A percentile compares a stretch with the other conserved stretches of the same genome.
These are phyloP conservation scores for Eonycteris spelaea DNA, from an alignment of 2,113 vertebrate species.

Conservation along the genomic window DNA sequence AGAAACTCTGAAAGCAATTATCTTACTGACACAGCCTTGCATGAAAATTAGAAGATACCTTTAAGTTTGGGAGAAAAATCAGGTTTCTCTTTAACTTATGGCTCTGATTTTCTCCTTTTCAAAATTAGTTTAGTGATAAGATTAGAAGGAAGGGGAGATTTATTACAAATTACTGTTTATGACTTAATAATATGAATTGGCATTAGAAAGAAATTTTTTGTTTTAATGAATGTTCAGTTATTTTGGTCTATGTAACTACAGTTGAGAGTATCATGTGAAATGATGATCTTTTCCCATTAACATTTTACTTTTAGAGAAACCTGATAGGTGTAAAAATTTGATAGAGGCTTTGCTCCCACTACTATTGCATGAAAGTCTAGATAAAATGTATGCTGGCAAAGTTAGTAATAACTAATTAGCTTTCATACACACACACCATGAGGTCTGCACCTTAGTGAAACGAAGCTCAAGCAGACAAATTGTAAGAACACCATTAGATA, in stretches of 20 bases:
- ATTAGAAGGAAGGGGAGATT: slow-evolving; percentile 32
- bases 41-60: slow-evolving; percentile 57
- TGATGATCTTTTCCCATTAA: slow-evolving; percentile 22
- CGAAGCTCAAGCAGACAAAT: neutral
- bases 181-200: slow-evolving; percentile 40
- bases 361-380: neutral
- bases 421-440: neutral
- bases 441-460: neutral
- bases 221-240: neutral
- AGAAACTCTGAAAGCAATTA: neutral
- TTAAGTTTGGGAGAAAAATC: slow-evolving; percentile 1
- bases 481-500: neutral
- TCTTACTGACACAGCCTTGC: slow-evolving; percentile 48
- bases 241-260: neutral
- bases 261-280: slow-evolving; percentile 32
- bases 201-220: neutral
- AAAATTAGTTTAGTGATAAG: slow-evolving; percentile 46
- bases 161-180: neutral
- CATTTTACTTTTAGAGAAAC: slow-evolving; percentile 34
- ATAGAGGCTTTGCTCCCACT: neutral
- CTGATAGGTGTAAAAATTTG: neutral
- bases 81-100: slow-evolving; percentile 16
- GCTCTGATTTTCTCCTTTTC: neutral
- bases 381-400: neutral
- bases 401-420: neutral